A percentile compares a stretch with the other conserved stretches of the same genome.
Evolutionary conservation across 2,888 invertebrate species (phyloP).

Genomic region (Tiliacea citrago): DNA sequence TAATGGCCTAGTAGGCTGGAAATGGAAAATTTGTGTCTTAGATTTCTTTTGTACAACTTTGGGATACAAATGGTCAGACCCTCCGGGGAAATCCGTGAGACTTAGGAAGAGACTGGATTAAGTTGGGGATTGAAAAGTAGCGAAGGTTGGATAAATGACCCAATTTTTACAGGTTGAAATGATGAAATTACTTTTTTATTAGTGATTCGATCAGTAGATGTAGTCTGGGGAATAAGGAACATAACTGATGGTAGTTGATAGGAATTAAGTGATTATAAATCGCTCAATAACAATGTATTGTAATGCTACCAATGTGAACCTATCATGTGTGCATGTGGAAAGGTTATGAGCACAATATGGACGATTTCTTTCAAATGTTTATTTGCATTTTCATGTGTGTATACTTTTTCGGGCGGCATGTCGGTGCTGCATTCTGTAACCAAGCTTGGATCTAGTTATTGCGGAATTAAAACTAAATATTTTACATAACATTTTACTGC

Average conservation of each 20-base stretch:
- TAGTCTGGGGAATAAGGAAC: not conserved
- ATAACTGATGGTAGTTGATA: not conserved
- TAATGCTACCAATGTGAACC: not conserved
- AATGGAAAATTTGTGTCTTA: slow-evolving; percentile 42
- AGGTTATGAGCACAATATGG: not conserved
- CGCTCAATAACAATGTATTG: not conserved
- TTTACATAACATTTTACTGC: not conserved
- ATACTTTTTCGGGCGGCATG: not conserved
- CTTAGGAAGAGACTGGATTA: slow-evolving; percentile 4
- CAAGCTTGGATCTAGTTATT: not conserved
- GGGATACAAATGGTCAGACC: slow-evolving; percentile 24
- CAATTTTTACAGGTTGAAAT: not conserved
- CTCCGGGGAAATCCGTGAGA: slow-evolving; percentile 18
- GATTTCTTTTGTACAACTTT: slow-evolving; percentile 38
- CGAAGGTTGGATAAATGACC: not conserved
- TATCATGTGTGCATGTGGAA: not conserved
- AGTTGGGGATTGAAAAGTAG: slow-evolving; percentile 25
- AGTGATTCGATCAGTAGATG: not conserved
- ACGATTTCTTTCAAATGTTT: not conserved
- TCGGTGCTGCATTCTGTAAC: not conserved
- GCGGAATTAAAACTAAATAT: not conserved
- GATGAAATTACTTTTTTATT: not conserved
- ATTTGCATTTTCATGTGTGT: too few relatives aligned
- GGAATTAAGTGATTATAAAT: not conserved
- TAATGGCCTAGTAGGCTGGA: slow-evolving; percentile 55